Base-by-base conservation (phyloP, 2,888 invertebrate genomes). In the Drosophila leonis region DNA sequence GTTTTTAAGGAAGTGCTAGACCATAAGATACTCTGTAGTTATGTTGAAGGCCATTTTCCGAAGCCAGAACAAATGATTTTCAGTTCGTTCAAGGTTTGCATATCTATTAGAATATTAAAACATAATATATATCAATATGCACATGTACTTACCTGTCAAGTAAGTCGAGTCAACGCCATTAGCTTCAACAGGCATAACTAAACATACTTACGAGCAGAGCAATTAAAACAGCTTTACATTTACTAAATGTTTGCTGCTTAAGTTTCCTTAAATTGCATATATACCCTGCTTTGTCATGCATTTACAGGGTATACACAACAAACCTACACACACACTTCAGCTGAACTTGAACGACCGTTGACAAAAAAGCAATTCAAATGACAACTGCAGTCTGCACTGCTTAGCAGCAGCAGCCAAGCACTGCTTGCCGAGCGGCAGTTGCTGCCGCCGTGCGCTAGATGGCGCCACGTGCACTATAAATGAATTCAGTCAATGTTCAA, bases 401-500 rank as follows among this genome's bases (percentile, higher is more conserved):
- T 77, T 67, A 64, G 63, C 52, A 48, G 51, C 24, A 0, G 51
- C 24, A 0, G 18, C 0, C 15, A 35, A 15, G 24, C 18, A 24
- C 15, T 3, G 20, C 1, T 18, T 31, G 18, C 15, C 9, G 0
- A 1, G 0, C 5, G 5, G 6, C 7, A 4, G 15, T 1, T 51
- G 24, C 12, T 13, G 46, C 52, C 31, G 20, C 24, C 24, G 15
- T 2, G 0, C 46, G 18, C 44, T 44, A 66, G 75, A 72, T 71
- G 75, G 56, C 76, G 75, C 76, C 39, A 60, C 20, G 0, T 9
- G 1, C n/a, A 12, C n/a, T n/a, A 13, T 13, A 35, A 35, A 52
- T 35, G 0, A 24, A 24, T 4, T 9, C 13, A 20, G 4, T 12
- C 20, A 8, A 51, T 1, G 9, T 10, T n/a, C 29, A 12, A 18